A percentile compares a stretch with the other conserved stretches of the same genome.
These are phyloP conservation scores for Holothuria scabra DNA, from an alignment of 53 echinoderm and acorn worm species.

Conservation along the genomic window DNA sequence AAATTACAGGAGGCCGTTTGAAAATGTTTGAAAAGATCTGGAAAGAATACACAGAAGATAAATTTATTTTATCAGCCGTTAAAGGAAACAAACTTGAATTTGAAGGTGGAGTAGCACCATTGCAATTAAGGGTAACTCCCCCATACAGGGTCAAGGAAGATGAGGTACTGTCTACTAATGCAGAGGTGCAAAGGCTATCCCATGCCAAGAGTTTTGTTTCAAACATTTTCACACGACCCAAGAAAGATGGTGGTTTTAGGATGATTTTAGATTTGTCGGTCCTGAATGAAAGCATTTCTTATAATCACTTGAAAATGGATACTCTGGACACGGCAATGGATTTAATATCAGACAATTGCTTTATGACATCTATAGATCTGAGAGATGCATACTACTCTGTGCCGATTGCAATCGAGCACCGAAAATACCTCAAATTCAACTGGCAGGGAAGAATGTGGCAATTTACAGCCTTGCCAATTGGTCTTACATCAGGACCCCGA, in stretches of 20 bases:
- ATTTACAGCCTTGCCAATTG: conserved; percentile 55
- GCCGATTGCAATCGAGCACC: conserved; percentile 43
- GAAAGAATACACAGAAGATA: conserved; percentile 28
- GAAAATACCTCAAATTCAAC: conserved; percentile 57
- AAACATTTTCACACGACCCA: conserved; percentile 54
- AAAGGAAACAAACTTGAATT: conserved; percentile 31
- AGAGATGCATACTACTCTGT: conserved; percentile 69
- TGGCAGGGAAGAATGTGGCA: conserved; percentile 58
- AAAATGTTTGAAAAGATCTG: conserved; percentile 20
- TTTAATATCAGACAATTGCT: conserved; percentile 44
- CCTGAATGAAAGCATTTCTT: conserved; percentile 53
- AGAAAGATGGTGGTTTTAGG: no score
- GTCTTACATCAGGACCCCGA: conserved; percentile 56
- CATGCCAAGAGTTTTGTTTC: conserved; percentile 38
- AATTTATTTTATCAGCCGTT: conserved; percentile 39
- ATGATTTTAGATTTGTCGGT: conserved; percentile 22
- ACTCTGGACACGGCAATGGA: conserved; percentile 49
- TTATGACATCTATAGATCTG: conserved; percentile 30
- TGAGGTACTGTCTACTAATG: neutral
- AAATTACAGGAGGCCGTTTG: conserved; percentile 2
- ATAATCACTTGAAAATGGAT: conserved; percentile 62
- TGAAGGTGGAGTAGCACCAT: neutral
- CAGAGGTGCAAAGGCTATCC: conserved; percentile 37
- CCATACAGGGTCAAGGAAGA: conserved; percentile 13
- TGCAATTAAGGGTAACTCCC: neutral